Evolutionary conservation across 2,888 invertebrate species (phyloP), one percentile per base, ranked within the genome.

Genomic region (Brachyptera risi): DNA sequence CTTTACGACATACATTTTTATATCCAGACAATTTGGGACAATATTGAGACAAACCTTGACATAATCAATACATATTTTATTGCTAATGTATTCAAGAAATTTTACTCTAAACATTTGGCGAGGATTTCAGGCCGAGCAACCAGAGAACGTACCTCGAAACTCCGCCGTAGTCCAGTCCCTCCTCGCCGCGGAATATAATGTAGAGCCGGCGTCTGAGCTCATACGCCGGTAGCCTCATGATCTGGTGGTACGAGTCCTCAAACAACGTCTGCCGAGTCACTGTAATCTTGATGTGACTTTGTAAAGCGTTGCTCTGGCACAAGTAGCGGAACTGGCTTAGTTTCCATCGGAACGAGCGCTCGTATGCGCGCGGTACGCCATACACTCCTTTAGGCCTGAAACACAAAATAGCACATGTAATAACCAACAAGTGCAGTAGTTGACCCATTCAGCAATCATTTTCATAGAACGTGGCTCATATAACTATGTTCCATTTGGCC

Each of bases 231-330:
- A 97, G 83, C 68, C 97, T 84, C 98, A 99, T 99, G 59, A 89
- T 95, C 81, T 97, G 96, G 75, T 96, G 96, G 80, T 97, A 99
- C 40, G 97, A 98, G 74, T 99, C 98, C 78, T 99, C 99, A 75
- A 99, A 99, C 51, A 99, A 82, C 37, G 96, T 97, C 74, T 93
- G 93, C 65, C 99, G 82, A 21, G 93, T 88, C 49, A 99, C 90
- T 5, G 95, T 96, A 64, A 99, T 95, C 77, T 96, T 97, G 71
- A 97, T 96, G 76, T 97, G 96, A 73, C 92, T 94, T 47, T 97
- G 95, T 69, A 99, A 80, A 15, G 96, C 92, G 76, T 99, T 99
- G 71, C 96, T 96, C 83, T 97, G 92, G 75, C 92, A 92, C 63
- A 93, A 80, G 76, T 92, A 93, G 66, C 99, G 85, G 71, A 88